A percentile compares a stretch with the other conserved stretches of the same genome.
phyloP scores from a whole-genome alignment of 2,797 vertebrate species.

The Erethizon dorsatum region DNA sequence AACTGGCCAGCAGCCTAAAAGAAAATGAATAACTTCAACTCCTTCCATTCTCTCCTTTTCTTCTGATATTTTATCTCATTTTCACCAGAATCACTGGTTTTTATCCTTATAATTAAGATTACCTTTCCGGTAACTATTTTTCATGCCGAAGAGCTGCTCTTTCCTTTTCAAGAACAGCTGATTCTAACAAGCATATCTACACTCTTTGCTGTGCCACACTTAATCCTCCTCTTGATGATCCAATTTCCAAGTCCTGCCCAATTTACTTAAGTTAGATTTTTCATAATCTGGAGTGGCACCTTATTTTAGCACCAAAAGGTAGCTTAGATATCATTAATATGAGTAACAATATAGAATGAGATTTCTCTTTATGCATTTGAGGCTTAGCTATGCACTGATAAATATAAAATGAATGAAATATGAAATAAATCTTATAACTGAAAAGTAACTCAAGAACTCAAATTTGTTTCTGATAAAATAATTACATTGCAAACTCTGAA shows the following conservation, averaged over 20 bases:
- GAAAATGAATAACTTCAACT: not conserved
- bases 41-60: not conserved
- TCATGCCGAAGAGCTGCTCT: not conserved
- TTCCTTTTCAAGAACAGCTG: not conserved
- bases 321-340: not conserved
- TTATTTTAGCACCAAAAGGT: not conserved
- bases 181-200: not conserved
- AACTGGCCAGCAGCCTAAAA: not conserved
- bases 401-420: not conserved
- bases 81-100: not conserved
- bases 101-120: not conserved
- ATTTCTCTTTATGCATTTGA: not conserved
- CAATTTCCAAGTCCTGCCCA: not conserved
- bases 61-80: not conserved
- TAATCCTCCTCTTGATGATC: not conserved
- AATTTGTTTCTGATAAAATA: conserved; percentile 8
- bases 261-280: conserved; percentile 22
- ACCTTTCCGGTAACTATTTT: conserved; percentile 43
- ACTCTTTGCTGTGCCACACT: not conserved
- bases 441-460: not conserved
- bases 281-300: not conserved
- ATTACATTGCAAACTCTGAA: not conserved
- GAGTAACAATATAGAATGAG: not conserved
- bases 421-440: not conserved
- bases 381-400: not conserved